Percentiles rank a stretch among this genome's conserved stretches.
Evolutionary conservation across 2,113 vertebrate genomes (phyloP).

Genomic region (Lepidothrix coronata): DNA sequence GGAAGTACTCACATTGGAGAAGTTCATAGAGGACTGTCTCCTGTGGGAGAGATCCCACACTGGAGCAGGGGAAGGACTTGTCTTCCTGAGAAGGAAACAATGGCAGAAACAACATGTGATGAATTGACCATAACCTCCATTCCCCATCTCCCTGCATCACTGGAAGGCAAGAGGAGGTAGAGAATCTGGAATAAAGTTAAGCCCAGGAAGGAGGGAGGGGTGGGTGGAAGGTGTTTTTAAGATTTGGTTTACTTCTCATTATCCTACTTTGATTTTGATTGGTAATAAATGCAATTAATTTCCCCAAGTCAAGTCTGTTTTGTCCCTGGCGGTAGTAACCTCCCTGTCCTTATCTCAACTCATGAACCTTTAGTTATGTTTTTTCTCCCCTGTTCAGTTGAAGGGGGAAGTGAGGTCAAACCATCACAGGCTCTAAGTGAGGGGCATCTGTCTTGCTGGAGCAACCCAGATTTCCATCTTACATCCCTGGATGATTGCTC

Average conservation of each 20-base stretch:
- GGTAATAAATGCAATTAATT: neutral
- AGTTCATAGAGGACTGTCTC: neutral
- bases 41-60: neutral
- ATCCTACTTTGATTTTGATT: neutral
- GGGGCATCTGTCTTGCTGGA: neutral
- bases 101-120: neutral
- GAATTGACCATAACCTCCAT: fast-evolving
- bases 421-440: neutral
- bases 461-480: neutral
- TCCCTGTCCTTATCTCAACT: neutral
- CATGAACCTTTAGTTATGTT: neutral
- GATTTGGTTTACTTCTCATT: neutral
- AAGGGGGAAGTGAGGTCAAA: neutral
- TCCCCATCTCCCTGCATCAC: neutral
- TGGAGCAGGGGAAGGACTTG: neutral
- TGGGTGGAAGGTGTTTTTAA: neutral
- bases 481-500: neutral
- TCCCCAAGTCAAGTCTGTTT: neutral
- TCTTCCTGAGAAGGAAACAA: neutral
- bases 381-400: neutral
- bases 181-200: neutral
- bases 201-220: fast-evolving
- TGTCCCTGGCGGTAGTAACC: neutral
- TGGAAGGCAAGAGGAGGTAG: neutral
- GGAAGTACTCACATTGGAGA: neutral